Evolutionary conservation across 2,113 vertebrate genomes (phyloP).

Genomic region (Scortum barcoo): DNA sequence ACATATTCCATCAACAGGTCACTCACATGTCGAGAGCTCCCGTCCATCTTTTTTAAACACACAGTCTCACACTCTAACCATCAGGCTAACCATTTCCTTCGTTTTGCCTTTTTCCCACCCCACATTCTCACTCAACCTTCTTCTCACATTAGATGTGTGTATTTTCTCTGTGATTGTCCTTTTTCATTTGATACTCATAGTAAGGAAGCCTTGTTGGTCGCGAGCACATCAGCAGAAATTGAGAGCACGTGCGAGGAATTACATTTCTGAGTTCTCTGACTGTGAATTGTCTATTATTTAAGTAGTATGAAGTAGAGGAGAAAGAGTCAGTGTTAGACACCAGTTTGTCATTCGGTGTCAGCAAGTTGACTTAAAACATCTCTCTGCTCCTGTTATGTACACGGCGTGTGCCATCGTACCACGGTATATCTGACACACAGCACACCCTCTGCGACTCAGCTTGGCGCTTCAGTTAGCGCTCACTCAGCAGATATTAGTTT

Average conservation of each 20-base stretch:
- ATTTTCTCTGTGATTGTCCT: neutral
- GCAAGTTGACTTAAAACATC: conserved; percentile 6
- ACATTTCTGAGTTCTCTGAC: neutral
- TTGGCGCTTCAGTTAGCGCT: neutral
- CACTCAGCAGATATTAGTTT: conserved; percentile 19
- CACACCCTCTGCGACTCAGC: neutral
- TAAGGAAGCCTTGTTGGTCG: neutral
- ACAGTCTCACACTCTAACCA: conserved; percentile 50
- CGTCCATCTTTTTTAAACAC: conserved; percentile 26
- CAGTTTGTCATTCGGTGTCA: neutral
- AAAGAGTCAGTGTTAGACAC: no score
- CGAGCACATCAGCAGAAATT: neutral
- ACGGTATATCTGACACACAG: neutral
- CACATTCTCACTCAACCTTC: conserved; percentile 33
- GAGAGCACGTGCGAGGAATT: neutral
- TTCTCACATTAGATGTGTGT: conserved; percentile 17
- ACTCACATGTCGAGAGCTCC: conserved; percentile 24
- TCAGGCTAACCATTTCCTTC: conserved; percentile 59
- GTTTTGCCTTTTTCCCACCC: conserved; percentile 41
- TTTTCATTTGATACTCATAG: neutral
- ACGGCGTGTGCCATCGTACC: neutral
- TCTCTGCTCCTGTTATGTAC: neutral
- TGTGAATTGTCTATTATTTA: neutral
- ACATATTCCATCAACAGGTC: conserved; percentile 13
- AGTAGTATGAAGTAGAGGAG: neutral